Conservation (phyloP, 1,140 invertebrate species). For the Galendromus occidentalis region DNA sequence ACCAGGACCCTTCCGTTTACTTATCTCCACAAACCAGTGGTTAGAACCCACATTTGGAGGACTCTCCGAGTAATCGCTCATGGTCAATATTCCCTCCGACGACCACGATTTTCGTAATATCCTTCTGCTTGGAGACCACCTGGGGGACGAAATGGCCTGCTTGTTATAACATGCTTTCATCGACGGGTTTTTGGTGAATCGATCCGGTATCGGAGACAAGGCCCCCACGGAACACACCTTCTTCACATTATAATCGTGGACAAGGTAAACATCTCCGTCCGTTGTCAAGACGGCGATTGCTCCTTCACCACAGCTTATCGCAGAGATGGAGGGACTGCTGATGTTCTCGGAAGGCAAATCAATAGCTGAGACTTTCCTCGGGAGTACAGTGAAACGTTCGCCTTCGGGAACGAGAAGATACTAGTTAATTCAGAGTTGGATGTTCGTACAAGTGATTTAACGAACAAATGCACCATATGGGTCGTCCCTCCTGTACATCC, state of each 20-base stretch:
- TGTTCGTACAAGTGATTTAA: no score
- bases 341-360: constrained; percentile 17
- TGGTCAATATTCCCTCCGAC: constrained; percentile 34
- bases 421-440: no score
- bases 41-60: constrained; percentile 15
- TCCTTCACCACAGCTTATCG: constrained; percentile 40
- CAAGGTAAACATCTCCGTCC: constrained; percentile 42
- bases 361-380: constrained; percentile 25
- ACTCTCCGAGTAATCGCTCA: neutral
- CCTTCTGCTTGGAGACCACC: constrained; percentile 25
- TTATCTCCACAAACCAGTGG: no score
- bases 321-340: constrained; percentile 24
- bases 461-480: no score
- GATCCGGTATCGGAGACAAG: neutral
- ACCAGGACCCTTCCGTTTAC: no score
- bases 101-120: constrained; percentile 30
- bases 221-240: constrained; percentile 41
- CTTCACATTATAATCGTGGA: constrained; percentile 44
- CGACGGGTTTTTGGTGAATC: constrained; percentile 10
- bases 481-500: no score
- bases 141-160: neutral
- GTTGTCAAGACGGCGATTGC: constrained; percentile 42
- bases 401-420: neutral
- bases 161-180: neutral
- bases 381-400: neutral